Base-by-base conservation (phyloP, 2,888 invertebrate genomes). In the Archaeoteleia sp. region DNA sequence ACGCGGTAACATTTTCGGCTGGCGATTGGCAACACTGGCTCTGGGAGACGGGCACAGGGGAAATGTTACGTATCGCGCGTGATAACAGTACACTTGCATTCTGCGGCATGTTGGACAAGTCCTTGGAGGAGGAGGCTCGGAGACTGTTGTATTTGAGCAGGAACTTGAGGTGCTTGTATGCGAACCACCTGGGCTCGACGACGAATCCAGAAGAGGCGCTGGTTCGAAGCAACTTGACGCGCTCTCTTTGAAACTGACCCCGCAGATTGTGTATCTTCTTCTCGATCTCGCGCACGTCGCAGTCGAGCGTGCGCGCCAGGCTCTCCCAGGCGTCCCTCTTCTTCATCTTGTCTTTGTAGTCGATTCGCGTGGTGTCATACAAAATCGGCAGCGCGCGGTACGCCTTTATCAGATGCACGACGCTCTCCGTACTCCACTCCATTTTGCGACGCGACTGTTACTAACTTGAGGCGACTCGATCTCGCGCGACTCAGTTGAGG, bases 401-500 rank as follows among this genome's bases (percentile, higher is more conserved):
- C 20, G 45, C 37, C 8, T 55, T 54, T 34, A 67, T 67, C 37
- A 67, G 15, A 1, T 53, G 54, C 20, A 67, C 17, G 1, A 67
- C 66, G 42, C 32, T 54, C 37, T 67, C 60, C 30, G 60, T 35
- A 17, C 49, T 60, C 67, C 67, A 67, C 49, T 67, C 67, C 60
- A 60, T 67, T 60, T 49, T 61, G 60, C 65, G 58, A 53, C 60
- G 46, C 53, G 58, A 58, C 66, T 46, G 66, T 60, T 60, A 54
- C 58, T 66, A 66, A 60, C 54, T 54, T 53, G 66, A 10, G 54
- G n/a, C 13, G 14, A 13, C 14, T 5, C 37, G 43, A 43, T 12
- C 35, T 32, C 39, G 9, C 1, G 15, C 17, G 37, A 37, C 17
- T 37, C 37, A 23, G 20, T 20, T 30, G 40, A 46, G 65, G 46